Evolutionary conservation across 2,113 vertebrate species (phyloP), one percentile per base, ranked within the genome.

Genomic region (Spilogale gracilis): DNA sequence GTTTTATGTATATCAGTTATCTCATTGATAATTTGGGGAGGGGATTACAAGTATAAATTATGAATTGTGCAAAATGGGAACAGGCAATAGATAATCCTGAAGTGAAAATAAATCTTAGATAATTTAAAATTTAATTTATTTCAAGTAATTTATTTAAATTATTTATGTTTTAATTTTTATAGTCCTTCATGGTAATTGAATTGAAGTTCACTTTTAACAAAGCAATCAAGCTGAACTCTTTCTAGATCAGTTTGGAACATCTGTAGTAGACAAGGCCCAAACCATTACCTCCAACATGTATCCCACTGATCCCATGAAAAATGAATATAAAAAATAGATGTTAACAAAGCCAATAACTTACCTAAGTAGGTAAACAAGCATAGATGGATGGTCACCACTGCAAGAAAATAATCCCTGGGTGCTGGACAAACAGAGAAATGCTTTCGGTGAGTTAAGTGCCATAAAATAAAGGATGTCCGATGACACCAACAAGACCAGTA

Each of bases 141-240:
- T 74, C 86, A 16, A 13, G 38, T 38, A 50, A 45, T 93, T 63
- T 50, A 67, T 69, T 82, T 63, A 82, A 61, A 25, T 43, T 61
- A 48, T 86, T 74, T 96, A n/a, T 61, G 43, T 54, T 85, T 97
- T 84, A 69, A 85, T 74, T 54, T 95, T 95, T 61, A 54, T 92
- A 79, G 87, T 87, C 25, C 52, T 81, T 56, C 54, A 83, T 54
- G 69, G 58, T 96, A 38, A 71, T 54, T 74, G 82, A 45, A 6
- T 61, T 90, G 13, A 67, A 69, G 67, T 38, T 97, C 14, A 61
- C 58, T 83, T 79, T 89, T 83, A 95, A 81, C 73, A 92, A 91
- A 89, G 27, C 43, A 56, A 25, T 82, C 54, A 74, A 65, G n/a
- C 63, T 38, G 12, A 85, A n/a, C 21, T 38, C 43, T 87, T 54